These are phyloP conservation scores for Junonia oenone DNA, from an alignment of 2,888 invertebrate species.

Conservation along the genomic window DNA sequence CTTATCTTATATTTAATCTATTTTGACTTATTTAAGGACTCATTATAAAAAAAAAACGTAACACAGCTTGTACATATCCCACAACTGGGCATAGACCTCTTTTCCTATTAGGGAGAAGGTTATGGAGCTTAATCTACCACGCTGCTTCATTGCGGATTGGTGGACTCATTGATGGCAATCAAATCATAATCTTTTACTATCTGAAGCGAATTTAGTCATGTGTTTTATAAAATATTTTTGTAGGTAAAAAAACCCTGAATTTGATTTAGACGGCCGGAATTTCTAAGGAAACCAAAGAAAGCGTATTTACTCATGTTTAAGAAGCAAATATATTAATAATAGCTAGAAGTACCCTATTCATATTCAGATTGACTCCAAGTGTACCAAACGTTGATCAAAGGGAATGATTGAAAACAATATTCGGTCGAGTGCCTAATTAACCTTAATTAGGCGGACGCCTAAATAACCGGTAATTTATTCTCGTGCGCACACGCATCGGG, in stretches of 20 bases:
- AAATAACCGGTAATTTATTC: constrained; percentile 18
- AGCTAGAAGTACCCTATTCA: not conserved
- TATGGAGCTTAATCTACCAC: not conserved
- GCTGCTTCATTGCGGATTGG: not conserved
- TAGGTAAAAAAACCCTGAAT: too few relatives aligned
- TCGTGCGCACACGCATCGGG: not conserved
- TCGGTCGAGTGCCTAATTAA: constrained; percentile 23
- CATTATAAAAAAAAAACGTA: too few relatives aligned
- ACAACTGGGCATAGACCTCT: not conserved
- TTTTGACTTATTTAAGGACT: too few relatives aligned
- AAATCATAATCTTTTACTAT: too few relatives aligned
- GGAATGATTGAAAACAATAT: constrained; percentile 14
- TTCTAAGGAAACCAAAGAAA: too few relatives aligned
- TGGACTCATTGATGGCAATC: too few relatives aligned
- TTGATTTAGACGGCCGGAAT: too few relatives aligned
- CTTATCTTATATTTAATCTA: not conserved
- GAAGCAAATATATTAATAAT: too few relatives aligned
- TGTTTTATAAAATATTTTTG: too few relatives aligned
- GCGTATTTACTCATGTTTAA: too few relatives aligned
- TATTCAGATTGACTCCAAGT: not conserved
- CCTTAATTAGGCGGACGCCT: constrained; percentile 23
- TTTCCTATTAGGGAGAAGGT: not conserved
- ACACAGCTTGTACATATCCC: not conserved
- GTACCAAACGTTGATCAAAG: constrained; percentile 3
- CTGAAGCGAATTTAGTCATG: too few relatives aligned